Evolutionary conservation across 1,140 invertebrate genomes (phyloP).

Genomic region (Sogatella furcifera): DNA sequence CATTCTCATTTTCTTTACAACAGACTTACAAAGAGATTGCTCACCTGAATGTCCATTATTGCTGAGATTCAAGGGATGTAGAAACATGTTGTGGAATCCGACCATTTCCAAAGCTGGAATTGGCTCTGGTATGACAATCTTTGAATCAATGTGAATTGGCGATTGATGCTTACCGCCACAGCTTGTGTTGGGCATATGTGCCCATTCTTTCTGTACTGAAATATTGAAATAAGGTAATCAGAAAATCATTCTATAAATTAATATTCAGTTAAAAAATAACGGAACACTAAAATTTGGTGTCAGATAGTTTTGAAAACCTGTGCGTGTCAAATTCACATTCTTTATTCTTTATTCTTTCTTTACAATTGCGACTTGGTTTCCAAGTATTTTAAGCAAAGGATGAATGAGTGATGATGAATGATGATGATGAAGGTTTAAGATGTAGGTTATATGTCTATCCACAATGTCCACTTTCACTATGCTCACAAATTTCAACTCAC

Average conservation of each 20-base stretch:
- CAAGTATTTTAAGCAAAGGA: no score
- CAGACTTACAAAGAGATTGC: background rate
- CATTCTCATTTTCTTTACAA: no score
- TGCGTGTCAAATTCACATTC: no score
- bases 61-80: slow-evolving; percentile 41
- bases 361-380: no score
- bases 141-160: slow-evolving; percentile 45
- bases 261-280: background rate
- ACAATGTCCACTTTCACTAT: no score
- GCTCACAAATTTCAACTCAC: no score
- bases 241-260: background rate
- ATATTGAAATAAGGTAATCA: slow-evolving; percentile 10
- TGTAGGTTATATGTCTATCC: no score
- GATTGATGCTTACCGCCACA: slow-evolving; percentile 54
- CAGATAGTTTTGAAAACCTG: no score
- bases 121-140: slow-evolving; percentile 45
- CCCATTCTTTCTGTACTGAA: slow-evolving; percentile 43
- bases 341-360: no score
- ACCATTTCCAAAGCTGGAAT: slow-evolving; percentile 58
- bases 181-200: slow-evolving; percentile 38
- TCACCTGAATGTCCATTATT: slow-evolving; percentile 60
- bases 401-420: no score
- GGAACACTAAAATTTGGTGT: no score
- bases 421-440: no score
- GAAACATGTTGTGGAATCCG: slow-evolving; percentile 53